Conservation (phyloP, 2,888 invertebrate species). For the Chrysolina haemoptera region DNA sequence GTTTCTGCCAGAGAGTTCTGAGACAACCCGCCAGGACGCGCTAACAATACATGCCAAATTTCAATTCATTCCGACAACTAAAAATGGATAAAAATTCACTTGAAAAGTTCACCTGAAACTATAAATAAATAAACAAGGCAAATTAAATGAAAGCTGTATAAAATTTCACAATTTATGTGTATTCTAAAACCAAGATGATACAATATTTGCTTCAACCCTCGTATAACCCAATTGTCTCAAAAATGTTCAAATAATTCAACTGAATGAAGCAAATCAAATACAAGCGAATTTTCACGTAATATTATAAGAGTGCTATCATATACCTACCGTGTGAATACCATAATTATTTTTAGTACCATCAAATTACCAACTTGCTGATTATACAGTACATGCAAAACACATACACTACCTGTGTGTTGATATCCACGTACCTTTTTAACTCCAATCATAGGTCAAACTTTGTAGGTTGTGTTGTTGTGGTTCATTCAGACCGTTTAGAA, state of each 20-base stretch:
- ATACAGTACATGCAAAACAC: neutral
- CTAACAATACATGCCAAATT: too few relatives aligned
- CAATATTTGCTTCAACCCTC: neutral
- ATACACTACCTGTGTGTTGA: slow-evolving; percentile 2
- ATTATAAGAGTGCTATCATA: neutral
- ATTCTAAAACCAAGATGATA: neutral
- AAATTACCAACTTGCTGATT: neutral
- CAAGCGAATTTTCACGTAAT: slow-evolving; percentile 16
- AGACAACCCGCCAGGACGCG: too few relatives aligned
- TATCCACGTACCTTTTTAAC: neutral
- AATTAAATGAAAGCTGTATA: too few relatives aligned
- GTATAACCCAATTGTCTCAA: neutral
- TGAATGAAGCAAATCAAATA: slow-evolving; percentile 2
- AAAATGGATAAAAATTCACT: too few relatives aligned
- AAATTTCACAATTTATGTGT: too few relatives aligned
- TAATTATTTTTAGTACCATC: neutral
- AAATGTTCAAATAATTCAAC: neutral
- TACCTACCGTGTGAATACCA: neutral
- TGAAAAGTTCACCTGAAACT: too few relatives aligned
- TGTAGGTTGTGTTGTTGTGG: neutral
- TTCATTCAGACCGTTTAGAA: slow-evolving; percentile 15
- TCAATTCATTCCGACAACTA: too few relatives aligned
- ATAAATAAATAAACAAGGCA: too few relatives aligned
- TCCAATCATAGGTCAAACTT: slow-evolving; percentile 1
- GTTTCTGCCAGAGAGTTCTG: too few relatives aligned